Percentiles rank a stretch among this genome's conserved stretches.
phyloP scores from a whole-genome alignment of 2,888 invertebrate species.

The Patella caerulea region DNA sequence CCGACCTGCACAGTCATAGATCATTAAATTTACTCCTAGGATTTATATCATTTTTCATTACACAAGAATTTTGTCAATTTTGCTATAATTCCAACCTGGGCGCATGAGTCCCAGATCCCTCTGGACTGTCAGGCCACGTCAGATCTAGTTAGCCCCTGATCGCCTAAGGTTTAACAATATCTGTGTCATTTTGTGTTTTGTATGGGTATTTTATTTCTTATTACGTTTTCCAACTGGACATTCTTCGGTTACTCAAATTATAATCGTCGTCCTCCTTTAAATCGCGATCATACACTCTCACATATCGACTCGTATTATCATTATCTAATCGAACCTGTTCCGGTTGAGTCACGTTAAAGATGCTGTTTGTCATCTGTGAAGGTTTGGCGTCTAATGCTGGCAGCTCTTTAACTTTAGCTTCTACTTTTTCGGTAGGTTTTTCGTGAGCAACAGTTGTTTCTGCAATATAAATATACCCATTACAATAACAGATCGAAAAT shows the following conservation, averaged over 20 bases:
- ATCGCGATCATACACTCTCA: background rate
- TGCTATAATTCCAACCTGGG: too few relatives aligned
- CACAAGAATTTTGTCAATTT: too few relatives aligned
- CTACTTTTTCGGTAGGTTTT: background rate
- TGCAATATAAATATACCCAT: background rate
- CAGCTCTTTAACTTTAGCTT: background rate
- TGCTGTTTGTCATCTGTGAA: background rate
- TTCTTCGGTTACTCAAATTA: background rate
- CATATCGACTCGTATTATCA: background rate
- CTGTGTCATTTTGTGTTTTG: too few relatives aligned
- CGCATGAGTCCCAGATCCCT: too few relatives aligned
- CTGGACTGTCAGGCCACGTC: too few relatives aligned
- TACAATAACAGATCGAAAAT: too few relatives aligned
- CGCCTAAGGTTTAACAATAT: too few relatives aligned
- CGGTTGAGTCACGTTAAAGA: background rate
- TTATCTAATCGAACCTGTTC: background rate
- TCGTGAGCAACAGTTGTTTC: background rate
- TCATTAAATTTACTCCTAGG: too few relatives aligned
- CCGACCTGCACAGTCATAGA: too few relatives aligned
- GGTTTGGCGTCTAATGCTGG: background rate
- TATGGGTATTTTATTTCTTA: too few relatives aligned
- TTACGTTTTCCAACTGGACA: constrained; percentile 4
- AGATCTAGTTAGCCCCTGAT: too few relatives aligned
- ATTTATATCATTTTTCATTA: too few relatives aligned
- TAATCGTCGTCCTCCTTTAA: background rate